Base-by-base conservation (phyloP, 2,888 invertebrate genomes). In the Nomada lathburiana region DNA sequence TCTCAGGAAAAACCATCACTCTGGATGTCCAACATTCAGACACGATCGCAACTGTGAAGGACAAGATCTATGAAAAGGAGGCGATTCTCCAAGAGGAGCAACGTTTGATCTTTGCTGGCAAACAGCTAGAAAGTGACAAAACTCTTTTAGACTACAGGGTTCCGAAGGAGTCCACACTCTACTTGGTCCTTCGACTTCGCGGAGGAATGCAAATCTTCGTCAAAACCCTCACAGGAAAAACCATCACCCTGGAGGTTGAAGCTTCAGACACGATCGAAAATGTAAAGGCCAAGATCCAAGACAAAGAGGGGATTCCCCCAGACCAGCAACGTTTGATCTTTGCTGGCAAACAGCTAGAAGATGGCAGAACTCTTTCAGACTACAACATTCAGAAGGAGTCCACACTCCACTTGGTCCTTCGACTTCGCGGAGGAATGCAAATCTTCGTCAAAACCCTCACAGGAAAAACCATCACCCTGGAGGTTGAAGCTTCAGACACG, bases 91-190 rank as follows among this genome's bases (percentile, higher is more conserved):
- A 84, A 10, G 86, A 86, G 1, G 86, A 85, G 44, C 87, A 87
- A 36, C 84, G 87, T 69, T 64, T 87, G n/a, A 86, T 87, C 62
- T 87, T 87, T 10, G 87, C 87, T 18, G 87, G 87, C 11, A 87
- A 87, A 44, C 87, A 87, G 4, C 23, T 88, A 0, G 88, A 88
- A 52, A 86, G 86, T 42, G 88, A 86, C 0, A 60, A 86, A 18
- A 88, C 88, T 0, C 80, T 88, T 0, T 88, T 84, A 0, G 90
- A 90, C 13, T 90, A 90, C 44, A 90, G 90, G 47, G 90, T 90
- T 2, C 90, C 89, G 29, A 90, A 90, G 42, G 91, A 95, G 90
- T 95, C 95, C 0, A 96, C 95, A 0, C 94, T 96, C n/a, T n/a
- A n/a, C 0, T 55, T 76, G 23, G 76, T 76, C 26, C 26, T 76